A percentile compares a stretch with the other conserved stretches of the same genome.
phyloP scores from a whole-genome alignment of 1,140 invertebrate genomes.

The Capitella teleta region DNA sequence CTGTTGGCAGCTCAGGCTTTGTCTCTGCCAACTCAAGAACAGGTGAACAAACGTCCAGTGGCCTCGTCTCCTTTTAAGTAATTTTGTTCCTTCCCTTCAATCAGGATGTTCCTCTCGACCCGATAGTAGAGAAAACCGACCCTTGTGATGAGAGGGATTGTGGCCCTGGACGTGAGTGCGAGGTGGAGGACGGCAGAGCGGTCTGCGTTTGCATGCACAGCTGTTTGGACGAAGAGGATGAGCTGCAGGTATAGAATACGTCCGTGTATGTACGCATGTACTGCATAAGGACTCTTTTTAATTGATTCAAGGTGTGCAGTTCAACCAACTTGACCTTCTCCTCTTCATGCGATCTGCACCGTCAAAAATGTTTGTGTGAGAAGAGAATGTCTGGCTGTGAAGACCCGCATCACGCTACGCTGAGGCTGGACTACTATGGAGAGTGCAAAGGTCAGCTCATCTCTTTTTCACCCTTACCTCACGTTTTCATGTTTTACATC shows the following conservation, averaged over 20 bases:
- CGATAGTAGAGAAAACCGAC: too few species aligned
- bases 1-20: too few species aligned
- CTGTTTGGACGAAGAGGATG: background rate
- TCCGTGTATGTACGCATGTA: background rate
- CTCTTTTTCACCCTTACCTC: background rate
- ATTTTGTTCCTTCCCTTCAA: too few species aligned
- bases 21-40: too few species aligned
- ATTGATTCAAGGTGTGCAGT: background rate
- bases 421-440: conserved; percentile 2
- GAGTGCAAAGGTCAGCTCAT: conserved; percentile 1
- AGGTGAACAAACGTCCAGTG: too few species aligned
- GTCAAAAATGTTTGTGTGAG: conserved; percentile 6
- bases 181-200: conserved; percentile 4
- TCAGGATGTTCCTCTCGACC: too few species aligned
- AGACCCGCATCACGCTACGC: background rate
- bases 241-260: background rate
- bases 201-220: conserved; percentile 1
- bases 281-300: background rate
- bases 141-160: conserved; percentile 2
- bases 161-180: conserved; percentile 2
- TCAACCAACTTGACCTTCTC: background rate
- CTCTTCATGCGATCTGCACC: background rate
- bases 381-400: background rate
- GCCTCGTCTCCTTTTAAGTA: too few species aligned
- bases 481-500: background rate